Evolutionary conservation across 2,797 vertebrate genomes (phyloP), one percentile per base, ranked within the genome.

Genomic region (Acipenser transmontanus): DNA sequence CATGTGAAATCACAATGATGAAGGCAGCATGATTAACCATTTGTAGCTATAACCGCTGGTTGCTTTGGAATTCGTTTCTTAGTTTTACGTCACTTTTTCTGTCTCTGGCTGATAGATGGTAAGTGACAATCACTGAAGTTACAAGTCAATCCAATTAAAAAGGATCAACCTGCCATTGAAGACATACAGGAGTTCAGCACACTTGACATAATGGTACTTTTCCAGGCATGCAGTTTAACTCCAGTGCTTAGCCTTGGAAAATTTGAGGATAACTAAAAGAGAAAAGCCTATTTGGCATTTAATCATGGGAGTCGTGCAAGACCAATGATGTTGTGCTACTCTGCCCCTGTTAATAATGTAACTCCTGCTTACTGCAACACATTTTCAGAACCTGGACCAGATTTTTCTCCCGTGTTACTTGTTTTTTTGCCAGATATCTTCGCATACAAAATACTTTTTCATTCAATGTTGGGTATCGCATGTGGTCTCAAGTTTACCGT

Each of bases 291-390:
- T 60, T 57, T 66, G 54, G 50, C 47, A 47, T 57, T 13, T 6
- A 14, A 11, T 50, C 4, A 51, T 10, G 34, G 70, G 66, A n/a
- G 68, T 63, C 64, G 65, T 72, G 75, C 76, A 72, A 82, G 75
- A 76, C 78, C 78, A 77, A 75, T 6, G 12, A 1, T 34, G 3
- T 34, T 3, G 4, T 34, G 34, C 34, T 34, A 0, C 34, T 34
- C 34, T 34, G 34, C 34, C 34, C 34, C 20, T 34, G 34, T 34
- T 34, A 34, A 34, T 34, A 34, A 34, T 34, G 34, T 34, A 34
- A 34, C 34, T 34, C 34, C 34, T 34, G 34, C 34, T 34, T 34
- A 34, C 4, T 34, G 34, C 34, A 34, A 34, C 34, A 34, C 34
- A 34, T 34, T 34, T 4, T 34, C 34, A 34, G 34, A 4, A 34